A percentile compares a stretch with the other conserved stretches of the same genome.
Conservation (phyloP, 2,888 invertebrate genomes). For the Amiota communis region DNA sequence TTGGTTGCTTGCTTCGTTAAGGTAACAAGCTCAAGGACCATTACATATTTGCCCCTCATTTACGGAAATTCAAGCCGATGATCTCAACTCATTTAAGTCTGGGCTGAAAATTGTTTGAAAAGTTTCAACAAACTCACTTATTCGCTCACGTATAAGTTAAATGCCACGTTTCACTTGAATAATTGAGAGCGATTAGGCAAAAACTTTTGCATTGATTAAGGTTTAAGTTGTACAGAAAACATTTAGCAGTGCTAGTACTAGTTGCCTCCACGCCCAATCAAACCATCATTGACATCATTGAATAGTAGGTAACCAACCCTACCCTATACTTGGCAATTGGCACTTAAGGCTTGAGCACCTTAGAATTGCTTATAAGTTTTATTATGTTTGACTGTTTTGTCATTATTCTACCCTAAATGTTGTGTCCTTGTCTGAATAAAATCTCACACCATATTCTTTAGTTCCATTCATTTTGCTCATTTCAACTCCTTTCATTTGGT, state of each 20-base stretch:
- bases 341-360: neutral
- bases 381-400: slow-evolving; percentile 29
- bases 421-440: neutral
- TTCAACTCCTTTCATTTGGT: too few species aligned
- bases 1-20: slow-evolving; percentile 54
- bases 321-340: slow-evolving; percentile 17
- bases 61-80: slow-evolving; percentile 4
- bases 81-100: slow-evolving; percentile 32
- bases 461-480: too few species aligned
- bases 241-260: too few species aligned
- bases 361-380: slow-evolving; percentile 3
- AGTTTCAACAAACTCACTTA: slow-evolving; percentile 8
- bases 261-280: too few species aligned
- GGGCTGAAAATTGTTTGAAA: slow-evolving; percentile 32
- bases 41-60: slow-evolving; percentile 14
- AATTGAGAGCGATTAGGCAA: slow-evolving; percentile 71
- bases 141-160: slow-evolving; percentile 67
- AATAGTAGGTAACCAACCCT: too few species aligned
- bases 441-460: too few species aligned
- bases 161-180: slow-evolving; percentile 71
- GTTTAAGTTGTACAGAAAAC: slow-evolving; percentile 58
- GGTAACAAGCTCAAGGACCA: slow-evolving; percentile 32
- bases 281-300: slow-evolving; percentile 42
- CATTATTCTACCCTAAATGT: slow-evolving; percentile 23
- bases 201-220: slow-evolving; percentile 71